phyloP scores from a whole-genome alignment of 2,113 vertebrate genomes.

The Hemiscyllium ocellatum region DNA sequence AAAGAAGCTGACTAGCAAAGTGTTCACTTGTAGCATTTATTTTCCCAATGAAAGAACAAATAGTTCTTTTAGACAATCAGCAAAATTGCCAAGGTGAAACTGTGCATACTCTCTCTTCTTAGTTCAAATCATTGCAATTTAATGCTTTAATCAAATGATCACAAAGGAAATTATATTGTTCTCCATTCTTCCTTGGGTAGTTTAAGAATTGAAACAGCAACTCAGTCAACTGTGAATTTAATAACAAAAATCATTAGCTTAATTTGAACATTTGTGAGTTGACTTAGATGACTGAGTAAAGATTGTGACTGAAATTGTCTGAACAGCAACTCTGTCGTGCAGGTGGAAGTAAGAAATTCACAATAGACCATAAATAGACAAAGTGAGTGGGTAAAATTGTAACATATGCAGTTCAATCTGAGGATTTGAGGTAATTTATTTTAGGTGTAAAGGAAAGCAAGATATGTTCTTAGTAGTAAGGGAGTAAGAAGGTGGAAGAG shows the following conservation, averaged over 20 bases:
- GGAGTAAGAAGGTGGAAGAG: background rate
- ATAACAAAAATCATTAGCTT: constrained; percentile 11
- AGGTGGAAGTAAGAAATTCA: background rate
- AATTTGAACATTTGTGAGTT: background rate
- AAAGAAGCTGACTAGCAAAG: background rate
- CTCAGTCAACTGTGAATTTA: constrained; percentile 1
- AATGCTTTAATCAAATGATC: constrained; percentile 13
- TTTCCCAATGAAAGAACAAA: background rate
- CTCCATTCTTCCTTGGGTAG: background rate
- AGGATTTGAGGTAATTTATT: background rate
- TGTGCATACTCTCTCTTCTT: background rate
- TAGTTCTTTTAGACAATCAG: background rate
- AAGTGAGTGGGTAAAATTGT: background rate
- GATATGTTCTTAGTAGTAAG: background rate
- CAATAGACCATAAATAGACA: background rate
- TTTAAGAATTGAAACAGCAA: background rate
- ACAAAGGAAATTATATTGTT: background rate
- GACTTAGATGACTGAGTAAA: background rate
- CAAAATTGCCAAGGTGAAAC: background rate
- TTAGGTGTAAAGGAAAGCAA: background rate
- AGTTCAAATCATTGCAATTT: background rate
- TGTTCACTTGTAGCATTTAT: background rate
- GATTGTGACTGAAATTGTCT: background rate
- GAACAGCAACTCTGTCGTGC: background rate
- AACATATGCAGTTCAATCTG: background rate